A percentile compares a stretch with the other conserved stretches of the same genome.
Conservation (phyloP, 1,140 invertebrate genomes). For the Meloidogyne exigua region DNA sequence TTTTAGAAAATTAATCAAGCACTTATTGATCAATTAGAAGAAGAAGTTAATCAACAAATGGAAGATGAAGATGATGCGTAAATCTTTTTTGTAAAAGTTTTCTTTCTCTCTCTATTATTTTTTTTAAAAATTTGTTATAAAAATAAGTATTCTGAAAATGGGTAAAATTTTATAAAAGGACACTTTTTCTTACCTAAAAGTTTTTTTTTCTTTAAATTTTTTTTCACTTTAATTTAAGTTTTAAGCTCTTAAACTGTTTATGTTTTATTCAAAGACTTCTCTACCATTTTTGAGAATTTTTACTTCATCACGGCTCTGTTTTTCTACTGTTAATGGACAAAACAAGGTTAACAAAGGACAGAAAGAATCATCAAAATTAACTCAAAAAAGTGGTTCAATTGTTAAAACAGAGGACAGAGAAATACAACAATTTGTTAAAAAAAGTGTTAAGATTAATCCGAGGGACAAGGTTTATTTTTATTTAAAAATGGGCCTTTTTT, state of each 20-base stretch:
- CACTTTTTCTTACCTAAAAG: too few relatives aligned
- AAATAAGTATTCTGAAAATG: too few relatives aligned
- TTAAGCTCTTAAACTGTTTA: background rate
- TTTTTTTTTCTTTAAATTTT: too few relatives aligned
- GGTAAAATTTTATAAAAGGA: too few relatives aligned
- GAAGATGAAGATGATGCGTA: background rate
- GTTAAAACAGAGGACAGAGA: background rate
- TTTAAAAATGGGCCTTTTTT: too few relatives aligned
- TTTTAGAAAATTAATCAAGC: background rate
- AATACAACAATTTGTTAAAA: conserved; percentile 3
- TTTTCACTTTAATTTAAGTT: background rate
- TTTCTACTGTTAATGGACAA: background rate
- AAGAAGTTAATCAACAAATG: background rate
- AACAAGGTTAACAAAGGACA: background rate
- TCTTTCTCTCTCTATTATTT: too few relatives aligned
- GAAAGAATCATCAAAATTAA: background rate
- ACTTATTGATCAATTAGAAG: background rate
- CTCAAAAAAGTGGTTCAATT: background rate
- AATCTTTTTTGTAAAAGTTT: too few relatives aligned
- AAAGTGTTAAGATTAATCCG: background rate
- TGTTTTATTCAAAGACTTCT: background rate
- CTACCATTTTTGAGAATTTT: background rate
- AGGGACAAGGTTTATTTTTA: background rate
- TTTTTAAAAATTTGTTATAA: too few relatives aligned
- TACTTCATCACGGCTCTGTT: background rate